Conservation (phyloP, 2,888 invertebrate genomes). For the Parnassius mnemosyne region DNA sequence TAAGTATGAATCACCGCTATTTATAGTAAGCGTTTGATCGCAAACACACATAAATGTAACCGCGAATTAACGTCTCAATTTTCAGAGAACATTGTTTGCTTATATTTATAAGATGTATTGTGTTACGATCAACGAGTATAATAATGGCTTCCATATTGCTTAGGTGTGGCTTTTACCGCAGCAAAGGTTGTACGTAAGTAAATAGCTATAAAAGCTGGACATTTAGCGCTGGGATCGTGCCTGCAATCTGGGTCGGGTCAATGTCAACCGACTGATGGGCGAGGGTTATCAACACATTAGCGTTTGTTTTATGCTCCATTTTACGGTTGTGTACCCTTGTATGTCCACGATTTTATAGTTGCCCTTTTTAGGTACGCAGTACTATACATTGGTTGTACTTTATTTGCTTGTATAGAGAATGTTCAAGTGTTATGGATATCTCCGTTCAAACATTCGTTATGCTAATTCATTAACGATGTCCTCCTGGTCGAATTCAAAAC, state of each 20-base stretch:
- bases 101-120: slow-evolving; percentile 20
- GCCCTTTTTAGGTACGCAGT: no score
- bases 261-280: slow-evolving; percentile 49
- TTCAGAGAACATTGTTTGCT: slow-evolving; percentile 12
- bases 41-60: not conserved
- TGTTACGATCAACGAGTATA: slow-evolving; percentile 13
- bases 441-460: no score
- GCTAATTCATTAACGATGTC: no score
- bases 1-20: no score
- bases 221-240: slow-evolving; percentile 39
- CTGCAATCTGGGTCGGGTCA: slow-evolving; percentile 57
- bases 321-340: not conserved
- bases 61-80: slow-evolving; percentile 20
- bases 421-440: no score
- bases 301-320: slow-evolving; percentile 3
- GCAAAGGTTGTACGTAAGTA: slow-evolving; percentile 19
- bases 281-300: slow-evolving; percentile 43
- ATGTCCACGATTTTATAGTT: no score
- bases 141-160: slow-evolving; percentile 23
- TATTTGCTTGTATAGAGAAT: no score
- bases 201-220: slow-evolving; percentile 32
- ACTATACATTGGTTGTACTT: no score
- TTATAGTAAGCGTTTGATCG: no score
- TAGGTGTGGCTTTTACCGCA: slow-evolving; percentile 21
- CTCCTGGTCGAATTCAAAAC: no score